Evolutionary conservation across 1,140 invertebrate species (phyloP).

Genomic region (Drosophila suzukii): DNA sequence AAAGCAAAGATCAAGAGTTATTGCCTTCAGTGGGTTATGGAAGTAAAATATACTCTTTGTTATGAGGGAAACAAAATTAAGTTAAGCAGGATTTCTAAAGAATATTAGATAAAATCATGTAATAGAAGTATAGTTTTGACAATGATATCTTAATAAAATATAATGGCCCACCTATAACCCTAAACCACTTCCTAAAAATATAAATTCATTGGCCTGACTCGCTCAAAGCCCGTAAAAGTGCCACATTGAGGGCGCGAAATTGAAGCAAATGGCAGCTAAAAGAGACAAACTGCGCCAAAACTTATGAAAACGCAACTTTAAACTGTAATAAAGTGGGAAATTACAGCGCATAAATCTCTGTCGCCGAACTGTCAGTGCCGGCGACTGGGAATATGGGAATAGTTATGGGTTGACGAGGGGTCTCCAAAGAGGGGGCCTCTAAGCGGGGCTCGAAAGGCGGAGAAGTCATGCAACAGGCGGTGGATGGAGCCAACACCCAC

Average conservation of each 20-base stretch:
- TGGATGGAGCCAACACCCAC: slow-evolving; percentile 68
- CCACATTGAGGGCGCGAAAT: slow-evolving; percentile 52
- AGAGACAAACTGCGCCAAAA: slow-evolving; percentile 62
- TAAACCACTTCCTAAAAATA: slow-evolving; percentile 5
- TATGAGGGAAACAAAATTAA: too few species aligned
- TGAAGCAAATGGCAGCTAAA: slow-evolving; percentile 67
- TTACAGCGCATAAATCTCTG: slow-evolving; percentile 80
- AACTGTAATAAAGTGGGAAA: slow-evolving; percentile 82
- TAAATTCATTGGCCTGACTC: slow-evolving; percentile 8
- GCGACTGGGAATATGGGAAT: slow-evolving; percentile 23
- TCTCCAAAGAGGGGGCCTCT: background rate
- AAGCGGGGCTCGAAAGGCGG: slow-evolving; percentile 3
- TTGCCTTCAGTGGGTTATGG: background rate
- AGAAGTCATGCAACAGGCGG: slow-evolving; percentile 28
- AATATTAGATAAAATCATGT: too few species aligned
- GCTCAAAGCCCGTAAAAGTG: slow-evolving; percentile 21
- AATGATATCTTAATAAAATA: background rate
- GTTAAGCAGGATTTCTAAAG: too few species aligned
- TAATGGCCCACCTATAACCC: background rate
- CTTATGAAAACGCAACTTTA: slow-evolving; percentile 81
- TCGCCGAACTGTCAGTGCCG: slow-evolving; percentile 67
- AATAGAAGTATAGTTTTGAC: too few species aligned
- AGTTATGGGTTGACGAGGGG: background rate
- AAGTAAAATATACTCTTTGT: slow-evolving; percentile 15
- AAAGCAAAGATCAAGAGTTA: slow-evolving; percentile 21